Base-by-base conservation (phyloP, 1,140 invertebrate species). In the Drosophila virilis region DNA sequence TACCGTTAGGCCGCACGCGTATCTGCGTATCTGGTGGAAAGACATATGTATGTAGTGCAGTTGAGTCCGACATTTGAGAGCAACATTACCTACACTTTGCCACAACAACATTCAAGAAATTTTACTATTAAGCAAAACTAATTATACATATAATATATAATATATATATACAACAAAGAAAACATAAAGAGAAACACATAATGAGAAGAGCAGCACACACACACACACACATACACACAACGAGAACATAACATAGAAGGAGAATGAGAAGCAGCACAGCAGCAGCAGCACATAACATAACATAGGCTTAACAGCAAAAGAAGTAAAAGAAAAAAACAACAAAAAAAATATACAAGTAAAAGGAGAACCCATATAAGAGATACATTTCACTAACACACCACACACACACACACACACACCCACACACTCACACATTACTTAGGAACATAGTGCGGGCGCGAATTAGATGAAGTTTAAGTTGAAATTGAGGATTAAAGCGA, bases 41-140 rank as follows among this genome's bases (percentile, higher is more conserved):
- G 84, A 88, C 83, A 89, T 86, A 88, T 88, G 84, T 88, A 84
- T 88, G 84, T 88, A 88, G 84, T 88, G 84, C 84, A 74, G 83
- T 86, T 78, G 83, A 78, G 84, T 77, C 22, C 76, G 77, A 75
- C 58, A 69, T 50, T 38, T 76, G 75, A 88, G 83, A 88, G 84
- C 84, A 89, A 86, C 84, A 88, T 88, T 90, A 88, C 85, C 84
- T 88, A 88, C 84, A 88, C 84, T 88, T 88, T 88, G 82, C 84
- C 84, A 88, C 84, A 88, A 90, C 85, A 88, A 88, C 84, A 88
- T 88, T 88, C 84, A 88, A 88, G 84, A 88, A 88, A 88, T 90
- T 90, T 70, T 88, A 88, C 69, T 84, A 80, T 89, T 88, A 88
- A 88, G 84, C 84, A 80, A 73, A 62, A 84, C 84, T 88, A 88